phyloP scores from a whole-genome alignment of 2,888 invertebrate genomes.

The Calameuta pallipes region DNA sequence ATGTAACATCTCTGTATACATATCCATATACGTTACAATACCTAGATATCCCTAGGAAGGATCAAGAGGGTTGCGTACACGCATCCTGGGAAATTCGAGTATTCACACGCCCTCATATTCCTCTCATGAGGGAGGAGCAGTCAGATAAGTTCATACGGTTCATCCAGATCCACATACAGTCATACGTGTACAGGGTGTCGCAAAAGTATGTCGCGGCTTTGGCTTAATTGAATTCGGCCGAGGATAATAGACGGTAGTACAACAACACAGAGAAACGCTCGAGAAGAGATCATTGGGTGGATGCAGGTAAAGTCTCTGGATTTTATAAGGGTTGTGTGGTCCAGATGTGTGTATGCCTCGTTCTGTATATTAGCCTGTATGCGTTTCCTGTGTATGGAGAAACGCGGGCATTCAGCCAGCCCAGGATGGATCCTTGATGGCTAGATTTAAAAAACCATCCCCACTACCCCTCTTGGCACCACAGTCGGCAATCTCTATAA shows the following conservation, averaged over 20 bases:
- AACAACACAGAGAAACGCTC: slow-evolving; percentile 36
- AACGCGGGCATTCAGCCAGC: slow-evolving; percentile 49
- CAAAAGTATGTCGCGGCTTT: not conserved
- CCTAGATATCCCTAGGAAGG: not conserved
- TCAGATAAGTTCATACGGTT: not conserved
- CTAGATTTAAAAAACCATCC: slow-evolving; percentile 52
- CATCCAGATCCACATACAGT: not conserved
- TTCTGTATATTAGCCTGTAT: not conserved
- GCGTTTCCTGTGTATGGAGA: slow-evolving; percentile 42
- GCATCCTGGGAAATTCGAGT: not conserved
- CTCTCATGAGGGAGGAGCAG: not conserved
- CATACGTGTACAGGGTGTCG: slow-evolving; percentile 6
- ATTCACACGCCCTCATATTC: slow-evolving; percentile 2
- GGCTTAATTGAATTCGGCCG: slow-evolving; percentile 47
- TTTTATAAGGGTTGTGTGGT: not conserved
- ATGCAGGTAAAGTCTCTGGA: not conserved
- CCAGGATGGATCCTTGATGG: slow-evolving; percentile 56
- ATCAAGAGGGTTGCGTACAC: not conserved
- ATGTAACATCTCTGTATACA: not conserved
- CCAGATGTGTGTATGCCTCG: not conserved
- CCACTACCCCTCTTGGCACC: slow-evolving; percentile 25
- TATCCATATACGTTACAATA: not conserved
- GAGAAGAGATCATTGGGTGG: not conserved
- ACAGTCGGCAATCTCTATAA: slow-evolving; percentile 58
- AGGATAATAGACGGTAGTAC: slow-evolving; percentile 41